These are phyloP conservation scores for Mythimna ferrago DNA, from an alignment of 2,888 invertebrate genomes.

Conservation along the genomic window DNA sequence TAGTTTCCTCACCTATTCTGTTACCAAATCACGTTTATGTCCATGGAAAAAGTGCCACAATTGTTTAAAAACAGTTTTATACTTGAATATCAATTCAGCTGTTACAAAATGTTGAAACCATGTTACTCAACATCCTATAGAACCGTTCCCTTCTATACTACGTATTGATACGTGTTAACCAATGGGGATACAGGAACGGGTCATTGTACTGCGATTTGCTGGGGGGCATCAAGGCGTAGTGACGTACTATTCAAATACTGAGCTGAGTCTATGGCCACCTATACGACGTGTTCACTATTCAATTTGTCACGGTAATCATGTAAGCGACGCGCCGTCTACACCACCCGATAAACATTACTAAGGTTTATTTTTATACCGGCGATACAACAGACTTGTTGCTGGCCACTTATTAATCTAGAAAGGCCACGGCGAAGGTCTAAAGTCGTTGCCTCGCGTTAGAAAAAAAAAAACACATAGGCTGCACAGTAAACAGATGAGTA, in stretches of 20 bases:
- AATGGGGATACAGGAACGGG: constrained; percentile 70
- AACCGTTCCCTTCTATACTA: constrained; percentile 26
- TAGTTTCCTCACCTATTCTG: background rate
- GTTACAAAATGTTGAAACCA: constrained; percentile 18
- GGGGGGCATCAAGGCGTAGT: constrained; percentile 71
- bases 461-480: constrained; percentile 43
- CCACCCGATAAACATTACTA: constrained; percentile 67
- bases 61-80: background rate
- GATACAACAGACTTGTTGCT: constrained; percentile 66
- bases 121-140: constrained; percentile 35
- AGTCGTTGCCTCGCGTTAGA: constrained; percentile 61
- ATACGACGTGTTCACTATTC: constrained; percentile 69
- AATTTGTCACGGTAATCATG: constrained; percentile 78
- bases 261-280: constrained; percentile 59
- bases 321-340: constrained; percentile 82
- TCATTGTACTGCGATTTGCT: constrained; percentile 79
- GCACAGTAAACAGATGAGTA: constrained; percentile 49
- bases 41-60: background rate
- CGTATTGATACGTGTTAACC: constrained; percentile 57
- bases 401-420: constrained; percentile 79
- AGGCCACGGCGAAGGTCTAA: constrained; percentile 84
- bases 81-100: background rate
- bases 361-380: constrained; percentile 79
- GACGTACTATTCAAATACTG: constrained; percentile 72
- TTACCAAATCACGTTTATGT: constrained; percentile 15